Evolutionary conservation across 2,113 vertebrate genomes (phyloP).

Genomic region (Parotia lawesii): DNA sequence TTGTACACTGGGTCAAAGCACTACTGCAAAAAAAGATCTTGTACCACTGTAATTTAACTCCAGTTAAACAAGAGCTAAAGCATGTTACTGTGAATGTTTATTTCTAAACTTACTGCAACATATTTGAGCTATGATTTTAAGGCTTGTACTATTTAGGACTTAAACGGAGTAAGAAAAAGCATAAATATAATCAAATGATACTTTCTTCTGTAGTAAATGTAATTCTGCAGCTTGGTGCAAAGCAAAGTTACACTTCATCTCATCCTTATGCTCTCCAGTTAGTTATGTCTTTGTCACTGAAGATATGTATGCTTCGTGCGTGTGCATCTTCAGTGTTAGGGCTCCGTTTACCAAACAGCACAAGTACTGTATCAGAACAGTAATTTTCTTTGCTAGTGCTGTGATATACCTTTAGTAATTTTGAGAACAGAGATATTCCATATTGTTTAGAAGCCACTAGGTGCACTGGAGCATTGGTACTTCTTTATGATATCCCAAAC

Average conservation of each 20-base stretch:
- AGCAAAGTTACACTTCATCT: background rate
- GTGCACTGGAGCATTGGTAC: background rate
- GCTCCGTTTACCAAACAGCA: background rate
- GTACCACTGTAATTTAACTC: background rate
- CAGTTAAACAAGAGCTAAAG: background rate
- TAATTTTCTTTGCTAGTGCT: background rate
- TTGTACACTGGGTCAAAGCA: background rate
- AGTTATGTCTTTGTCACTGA: background rate
- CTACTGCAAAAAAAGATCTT: background rate
- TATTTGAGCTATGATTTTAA: background rate
- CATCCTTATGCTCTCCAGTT: background rate
- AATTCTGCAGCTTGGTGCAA: background rate
- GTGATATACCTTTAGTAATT: background rate
- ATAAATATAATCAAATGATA: background rate
- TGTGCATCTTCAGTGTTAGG: background rate
- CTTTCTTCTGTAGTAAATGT: background rate
- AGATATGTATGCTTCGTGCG: background rate
- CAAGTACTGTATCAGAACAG: background rate
- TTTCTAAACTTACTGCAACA: background rate
- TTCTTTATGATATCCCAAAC: background rate
- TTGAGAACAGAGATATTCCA: background rate
- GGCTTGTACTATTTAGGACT: background rate
- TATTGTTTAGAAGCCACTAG: background rate
- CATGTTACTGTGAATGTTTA: background rate
- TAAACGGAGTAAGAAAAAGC: background rate